Evolutionary conservation across 2,888 invertebrate species (phyloP).

Genomic region (Meganola albula): DNA sequence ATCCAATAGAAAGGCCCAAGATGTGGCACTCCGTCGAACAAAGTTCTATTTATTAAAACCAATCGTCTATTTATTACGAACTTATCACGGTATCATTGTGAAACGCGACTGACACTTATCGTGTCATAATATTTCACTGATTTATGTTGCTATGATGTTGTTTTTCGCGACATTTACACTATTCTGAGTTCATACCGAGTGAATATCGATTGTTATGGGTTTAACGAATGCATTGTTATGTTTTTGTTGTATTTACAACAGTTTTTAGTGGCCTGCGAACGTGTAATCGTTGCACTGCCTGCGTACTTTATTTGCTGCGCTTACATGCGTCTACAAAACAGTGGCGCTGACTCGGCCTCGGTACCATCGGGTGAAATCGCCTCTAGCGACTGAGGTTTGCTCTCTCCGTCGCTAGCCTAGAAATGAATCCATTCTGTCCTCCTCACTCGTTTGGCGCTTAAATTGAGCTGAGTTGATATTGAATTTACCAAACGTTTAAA

Average conservation of each 20-base stretch:
- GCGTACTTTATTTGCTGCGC: slow-evolving; percentile 72
- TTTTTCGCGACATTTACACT: slow-evolving; percentile 51
- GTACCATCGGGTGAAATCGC: slow-evolving; percentile 37
- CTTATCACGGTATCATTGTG: slow-evolving; percentile 60
- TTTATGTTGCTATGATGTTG: slow-evolving; percentile 55
- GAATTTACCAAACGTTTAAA: too few relatives aligned
- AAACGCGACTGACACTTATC: slow-evolving; percentile 58
- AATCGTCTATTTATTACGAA: slow-evolving; percentile 40
- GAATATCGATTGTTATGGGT: slow-evolving; percentile 35
- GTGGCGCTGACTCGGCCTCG: slow-evolving; percentile 22
- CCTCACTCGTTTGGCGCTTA: slow-evolving; percentile 49
- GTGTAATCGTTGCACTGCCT: slow-evolving; percentile 73
- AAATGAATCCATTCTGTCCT: slow-evolving; percentile 33
- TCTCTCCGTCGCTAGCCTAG: slow-evolving; percentile 51
- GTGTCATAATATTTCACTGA: slow-evolving; percentile 64
- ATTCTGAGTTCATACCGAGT: slow-evolving; percentile 25
- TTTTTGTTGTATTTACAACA: slow-evolving; percentile 68
- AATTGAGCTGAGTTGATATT: too few relatives aligned
- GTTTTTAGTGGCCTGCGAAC: slow-evolving; percentile 65
- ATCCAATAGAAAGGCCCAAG: slow-evolving; percentile 69
- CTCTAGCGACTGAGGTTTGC: slow-evolving; percentile 34
- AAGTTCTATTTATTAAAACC: slow-evolving; percentile 39
- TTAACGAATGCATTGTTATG: slow-evolving; percentile 42
- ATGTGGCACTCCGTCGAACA: slow-evolving; percentile 54
- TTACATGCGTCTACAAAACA: slow-evolving; percentile 72